phyloP scores from a whole-genome alignment of 2,113 vertebrate species.

The Cathartes aura region DNA sequence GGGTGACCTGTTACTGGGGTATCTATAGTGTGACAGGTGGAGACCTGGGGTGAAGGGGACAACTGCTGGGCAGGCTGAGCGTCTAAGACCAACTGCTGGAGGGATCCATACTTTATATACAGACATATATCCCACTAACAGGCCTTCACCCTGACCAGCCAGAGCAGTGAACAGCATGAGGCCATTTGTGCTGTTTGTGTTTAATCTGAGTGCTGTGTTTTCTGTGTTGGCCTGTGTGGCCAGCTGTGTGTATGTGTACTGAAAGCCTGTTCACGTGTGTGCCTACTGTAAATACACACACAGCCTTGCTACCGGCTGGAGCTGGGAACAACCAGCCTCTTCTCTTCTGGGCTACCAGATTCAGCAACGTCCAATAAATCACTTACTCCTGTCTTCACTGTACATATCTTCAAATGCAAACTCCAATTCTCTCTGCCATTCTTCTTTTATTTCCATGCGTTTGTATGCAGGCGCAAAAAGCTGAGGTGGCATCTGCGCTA shows the following conservation, averaged over 20 bases:
- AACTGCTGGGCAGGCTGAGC: not conserved
- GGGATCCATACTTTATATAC: not conserved
- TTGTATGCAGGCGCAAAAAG: constrained; percentile 83
- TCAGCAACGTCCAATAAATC: not conserved
- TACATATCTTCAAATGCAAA: constrained; percentile 93
- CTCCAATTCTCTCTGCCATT: constrained; percentile 91
- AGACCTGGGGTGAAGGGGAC: not conserved
- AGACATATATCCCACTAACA: not conserved
- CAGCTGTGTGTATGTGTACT: not conserved
- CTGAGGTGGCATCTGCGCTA: constrained; percentile 82
- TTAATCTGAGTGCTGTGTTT: not conserved
- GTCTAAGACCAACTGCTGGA: not conserved
- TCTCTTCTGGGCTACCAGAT: not conserved
- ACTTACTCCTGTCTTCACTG: constrained; percentile 84
- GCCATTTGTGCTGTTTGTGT: not conserved
- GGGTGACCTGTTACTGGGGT: not conserved
- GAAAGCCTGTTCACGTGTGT: not conserved
- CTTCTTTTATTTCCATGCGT: constrained; percentile 81
- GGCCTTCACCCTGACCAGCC: not conserved
- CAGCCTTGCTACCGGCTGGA: accelerated
- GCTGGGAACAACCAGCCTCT: not conserved
- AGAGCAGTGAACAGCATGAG: not conserved
- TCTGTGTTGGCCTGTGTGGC: accelerated
- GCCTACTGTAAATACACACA: not conserved
- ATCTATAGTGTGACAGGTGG: accelerated